Evolutionary conservation across 2,113 vertebrate genomes (phyloP).

Genomic region (Mesitornis unicolor): DNA sequence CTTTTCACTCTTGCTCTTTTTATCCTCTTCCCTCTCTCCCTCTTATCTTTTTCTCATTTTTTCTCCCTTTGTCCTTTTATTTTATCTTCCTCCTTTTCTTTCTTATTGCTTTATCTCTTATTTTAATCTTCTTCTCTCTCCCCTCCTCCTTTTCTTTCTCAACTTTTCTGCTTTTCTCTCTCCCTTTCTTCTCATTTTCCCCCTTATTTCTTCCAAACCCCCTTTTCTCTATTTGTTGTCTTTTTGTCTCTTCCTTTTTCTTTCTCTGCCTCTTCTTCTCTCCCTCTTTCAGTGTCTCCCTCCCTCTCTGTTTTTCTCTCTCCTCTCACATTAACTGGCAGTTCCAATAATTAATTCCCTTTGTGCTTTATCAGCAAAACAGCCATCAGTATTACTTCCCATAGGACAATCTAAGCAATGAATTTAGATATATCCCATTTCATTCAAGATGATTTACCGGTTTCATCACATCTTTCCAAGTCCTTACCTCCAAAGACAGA

Average conservation of each 20-base stretch:
- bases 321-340: neutral
- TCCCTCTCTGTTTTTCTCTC: neutral
- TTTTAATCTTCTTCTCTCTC: neutral
- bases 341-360: neutral
- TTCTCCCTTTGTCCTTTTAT: neutral
- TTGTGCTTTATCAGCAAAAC: neutral
- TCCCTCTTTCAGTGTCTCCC: too few relatives aligned
- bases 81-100: neutral
- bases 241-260: neutral
- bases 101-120: neutral
- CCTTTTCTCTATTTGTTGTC: neutral
- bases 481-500: constrained; percentile 82
- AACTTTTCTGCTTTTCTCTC: neutral
- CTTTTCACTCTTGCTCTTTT: neutral
- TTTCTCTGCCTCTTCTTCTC: neutral
- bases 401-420: neutral
- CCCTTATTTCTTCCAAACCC: rapidly evolving
- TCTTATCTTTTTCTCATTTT: neutral
- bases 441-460: neutral
- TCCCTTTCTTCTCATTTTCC: neutral
- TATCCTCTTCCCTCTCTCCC: neutral
- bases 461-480: neutral
- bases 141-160: neutral
- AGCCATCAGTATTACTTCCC: neutral
- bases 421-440: neutral